A percentile compares a stretch with the other conserved stretches of the same genome.
These are phyloP conservation scores for Miniopterus natalensis DNA, from an alignment of 2,113 vertebrate genomes.

Conservation along the genomic window DNA sequence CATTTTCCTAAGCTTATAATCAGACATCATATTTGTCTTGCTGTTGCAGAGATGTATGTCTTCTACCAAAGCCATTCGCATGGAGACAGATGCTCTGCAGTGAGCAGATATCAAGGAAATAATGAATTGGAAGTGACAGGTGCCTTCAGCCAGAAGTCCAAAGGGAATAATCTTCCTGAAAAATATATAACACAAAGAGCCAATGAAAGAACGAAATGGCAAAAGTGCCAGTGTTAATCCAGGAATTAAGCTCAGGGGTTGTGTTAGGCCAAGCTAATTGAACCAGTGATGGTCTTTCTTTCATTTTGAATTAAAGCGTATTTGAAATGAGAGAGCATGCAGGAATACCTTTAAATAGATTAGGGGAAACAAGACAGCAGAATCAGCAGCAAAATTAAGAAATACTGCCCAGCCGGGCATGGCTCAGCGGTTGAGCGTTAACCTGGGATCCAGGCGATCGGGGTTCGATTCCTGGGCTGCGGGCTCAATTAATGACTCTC, in stretches of 20 bases:
- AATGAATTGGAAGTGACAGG: conserved; percentile 77
- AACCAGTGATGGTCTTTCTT: neutral
- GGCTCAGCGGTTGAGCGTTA: too few species aligned
- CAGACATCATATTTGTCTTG: neutral
- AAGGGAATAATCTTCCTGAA: conserved; percentile 72
- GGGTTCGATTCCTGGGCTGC: too few species aligned
- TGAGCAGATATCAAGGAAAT: conserved; percentile 68
- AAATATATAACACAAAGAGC: conserved; percentile 40
- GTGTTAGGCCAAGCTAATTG: conserved; percentile 56
- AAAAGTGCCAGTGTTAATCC: conserved; percentile 58
- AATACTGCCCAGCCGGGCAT: neutral
- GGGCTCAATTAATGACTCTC: too few species aligned
- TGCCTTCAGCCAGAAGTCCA: conserved; percentile 75
- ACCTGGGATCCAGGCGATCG: too few species aligned
- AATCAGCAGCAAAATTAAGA: conserved; percentile 67
- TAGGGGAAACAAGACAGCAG: conserved; percentile 49
- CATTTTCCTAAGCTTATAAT: conserved; percentile 39
- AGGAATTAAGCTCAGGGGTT: conserved; percentile 64
- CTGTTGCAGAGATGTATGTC: neutral
- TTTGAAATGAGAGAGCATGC: conserved; percentile 2
- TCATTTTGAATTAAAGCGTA: conserved; percentile 70
- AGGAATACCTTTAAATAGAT: neutral
- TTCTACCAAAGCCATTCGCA: neutral
- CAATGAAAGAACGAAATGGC: conserved; percentile 63
- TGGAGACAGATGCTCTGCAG: conserved; percentile 39